phyloP scores from a whole-genome alignment of 2,888 invertebrate genomes.

The Stegana nigrithorax region DNA sequence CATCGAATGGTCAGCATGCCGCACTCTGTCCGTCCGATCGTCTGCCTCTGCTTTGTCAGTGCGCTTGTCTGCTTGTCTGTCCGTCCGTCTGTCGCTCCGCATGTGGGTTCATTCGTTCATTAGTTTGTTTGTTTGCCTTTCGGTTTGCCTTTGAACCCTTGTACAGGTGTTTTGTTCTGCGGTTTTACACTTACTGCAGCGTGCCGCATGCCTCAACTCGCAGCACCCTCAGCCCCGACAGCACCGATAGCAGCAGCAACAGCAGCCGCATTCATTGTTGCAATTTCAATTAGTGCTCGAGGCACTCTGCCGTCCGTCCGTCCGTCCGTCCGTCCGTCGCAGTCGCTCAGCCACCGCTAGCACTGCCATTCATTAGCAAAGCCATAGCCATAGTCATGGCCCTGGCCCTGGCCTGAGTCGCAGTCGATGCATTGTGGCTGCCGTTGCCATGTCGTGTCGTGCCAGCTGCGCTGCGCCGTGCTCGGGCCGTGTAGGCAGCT shows the following conservation, averaged over 20 bases:
- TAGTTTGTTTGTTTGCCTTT: constrained; percentile 1
- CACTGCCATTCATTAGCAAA: constrained; percentile 6
- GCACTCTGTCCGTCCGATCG: neutral
- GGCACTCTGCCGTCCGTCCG: neutral
- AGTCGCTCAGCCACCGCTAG: neutral
- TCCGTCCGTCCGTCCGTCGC: neutral
- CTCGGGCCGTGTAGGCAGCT: no score
- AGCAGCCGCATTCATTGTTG: no score
- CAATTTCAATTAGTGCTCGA: neutral
- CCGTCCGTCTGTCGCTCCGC: neutral
- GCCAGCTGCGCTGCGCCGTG: neutral
- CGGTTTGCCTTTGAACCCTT: neutral
- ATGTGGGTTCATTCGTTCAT: constrained; percentile 21
- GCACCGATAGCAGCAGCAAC: no score
- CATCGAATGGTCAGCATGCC: no score
- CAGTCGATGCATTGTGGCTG: neutral
- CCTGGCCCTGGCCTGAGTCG: neutral
- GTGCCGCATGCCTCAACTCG: no score
- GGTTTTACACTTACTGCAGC: constrained; percentile 10
- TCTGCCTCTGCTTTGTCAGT: neutral
- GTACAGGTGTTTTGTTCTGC: constrained; percentile 9
- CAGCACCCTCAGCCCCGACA: neutral
- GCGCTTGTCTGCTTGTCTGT: neutral
- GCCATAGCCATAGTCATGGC: no score
- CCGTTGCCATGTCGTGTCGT: neutral